Evolutionary conservation across 1,140 invertebrate species (phyloP).

Genomic region (Apis florea): DNA sequence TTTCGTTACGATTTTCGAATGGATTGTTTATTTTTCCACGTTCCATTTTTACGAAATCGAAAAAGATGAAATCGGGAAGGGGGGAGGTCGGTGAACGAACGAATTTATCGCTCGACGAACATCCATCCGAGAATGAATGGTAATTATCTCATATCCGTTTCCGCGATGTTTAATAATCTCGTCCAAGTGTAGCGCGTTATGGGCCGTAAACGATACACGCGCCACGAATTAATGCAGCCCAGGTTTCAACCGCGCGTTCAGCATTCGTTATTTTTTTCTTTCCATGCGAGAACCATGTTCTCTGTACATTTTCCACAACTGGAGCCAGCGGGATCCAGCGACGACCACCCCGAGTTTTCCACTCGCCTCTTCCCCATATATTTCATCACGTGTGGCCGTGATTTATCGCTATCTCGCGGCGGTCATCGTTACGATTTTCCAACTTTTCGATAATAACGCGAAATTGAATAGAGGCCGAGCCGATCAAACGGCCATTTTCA

Average conservation of each 20-base stretch:
- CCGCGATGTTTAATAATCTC: conserved; percentile 35
- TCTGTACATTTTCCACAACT: conserved; percentile 19
- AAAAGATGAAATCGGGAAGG: too few species aligned
- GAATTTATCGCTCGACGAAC: conserved; percentile 2
- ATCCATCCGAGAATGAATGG: conserved; percentile 14
- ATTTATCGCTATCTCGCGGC: conserved; percentile 21
- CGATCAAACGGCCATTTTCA: conserved; percentile 13
- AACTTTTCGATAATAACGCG: conserved; percentile 17
- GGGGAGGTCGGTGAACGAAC: background rate
- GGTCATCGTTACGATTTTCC: conserved; percentile 22
- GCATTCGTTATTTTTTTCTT: background rate
- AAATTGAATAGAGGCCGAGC: background rate
- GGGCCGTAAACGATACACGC: conserved; percentile 39
- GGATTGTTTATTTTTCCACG: too few species aligned
- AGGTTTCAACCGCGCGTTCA: conserved; percentile 14
- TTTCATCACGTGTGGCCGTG: conserved; percentile 19
- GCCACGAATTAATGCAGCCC: conserved; percentile 30
- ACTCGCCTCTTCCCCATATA: conserved; percentile 10
- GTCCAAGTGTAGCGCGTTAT: conserved; percentile 28
- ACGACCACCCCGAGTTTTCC: background rate
- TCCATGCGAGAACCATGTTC: background rate
- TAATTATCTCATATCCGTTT: conserved; percentile 31
- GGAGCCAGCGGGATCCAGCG: background rate
- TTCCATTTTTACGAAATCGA: too few species aligned
- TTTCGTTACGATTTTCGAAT: too few species aligned